Evolutionary conservation across 2,797 vertebrate genomes (phyloP).

Genomic region (Lithobates pipiens): DNA sequence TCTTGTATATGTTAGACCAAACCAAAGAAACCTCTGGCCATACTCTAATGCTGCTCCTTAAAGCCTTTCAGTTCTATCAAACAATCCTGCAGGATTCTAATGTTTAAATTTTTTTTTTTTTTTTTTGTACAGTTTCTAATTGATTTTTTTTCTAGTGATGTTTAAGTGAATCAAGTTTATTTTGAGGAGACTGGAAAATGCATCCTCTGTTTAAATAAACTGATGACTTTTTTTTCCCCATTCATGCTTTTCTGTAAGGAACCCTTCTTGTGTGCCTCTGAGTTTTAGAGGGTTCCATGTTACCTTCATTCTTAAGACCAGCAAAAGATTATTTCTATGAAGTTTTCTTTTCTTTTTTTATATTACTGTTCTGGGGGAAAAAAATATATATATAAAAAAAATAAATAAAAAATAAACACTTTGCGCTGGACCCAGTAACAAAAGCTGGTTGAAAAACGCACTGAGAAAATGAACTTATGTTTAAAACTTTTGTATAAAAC

Average conservation of each 20-base stretch:
- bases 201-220: conserved; percentile 78
- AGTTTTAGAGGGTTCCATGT: conserved; percentile 98
- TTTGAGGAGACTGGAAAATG: conserved; percentile 78
- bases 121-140: conserved; percentile 90
- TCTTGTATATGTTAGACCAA: conserved; percentile 86
- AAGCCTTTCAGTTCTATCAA: conserved; percentile 97
- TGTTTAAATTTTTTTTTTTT: conserved; percentile 78
- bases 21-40: conserved; percentile 99
- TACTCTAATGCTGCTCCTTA: conserved; percentile 96
- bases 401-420: conserved; percentile 87
- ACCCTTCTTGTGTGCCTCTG: conserved; percentile 98
- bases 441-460: conserved; percentile 97
- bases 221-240: conserved; percentile 79
- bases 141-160: conserved; percentile 85
- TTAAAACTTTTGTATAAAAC: conserved; percentile 90
- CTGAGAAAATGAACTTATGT: conserved; percentile 95
- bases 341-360: conserved; percentile 86
- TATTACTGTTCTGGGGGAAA: conserved; percentile 82
- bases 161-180: conserved; percentile 89
- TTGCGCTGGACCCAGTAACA: conserved; percentile 98
- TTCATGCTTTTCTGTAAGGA: conserved; percentile 82
- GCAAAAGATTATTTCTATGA: conserved; percentile 99
- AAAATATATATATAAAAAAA: conserved; percentile 76
- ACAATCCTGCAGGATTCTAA: conserved; percentile 88
- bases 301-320: conserved; percentile 97